Conservation (phyloP, 2,888 invertebrate genomes). For the Pterostichus niger region DNA sequence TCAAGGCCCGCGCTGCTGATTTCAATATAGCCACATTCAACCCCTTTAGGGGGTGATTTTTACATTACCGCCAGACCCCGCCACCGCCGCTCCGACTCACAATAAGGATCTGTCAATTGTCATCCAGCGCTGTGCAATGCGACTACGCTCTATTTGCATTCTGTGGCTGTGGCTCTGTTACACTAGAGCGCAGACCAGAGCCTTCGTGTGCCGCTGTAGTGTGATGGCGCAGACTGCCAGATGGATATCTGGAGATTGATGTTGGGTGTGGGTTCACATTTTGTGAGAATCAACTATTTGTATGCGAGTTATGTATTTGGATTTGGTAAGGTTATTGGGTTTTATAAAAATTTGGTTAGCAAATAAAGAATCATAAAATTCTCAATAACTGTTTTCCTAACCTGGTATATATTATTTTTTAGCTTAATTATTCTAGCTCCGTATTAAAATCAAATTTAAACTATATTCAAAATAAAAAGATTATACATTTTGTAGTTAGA, state of each 20-base stretch:
- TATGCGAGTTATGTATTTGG: background rate
- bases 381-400: too few species aligned
- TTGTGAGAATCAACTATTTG: conserved; percentile 3
- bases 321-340: background rate
- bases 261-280: background rate
- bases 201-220: background rate
- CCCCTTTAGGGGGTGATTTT: conserved; percentile 75
- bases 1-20: conserved; percentile 70
- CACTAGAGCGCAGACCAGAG: background rate
- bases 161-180: background rate
- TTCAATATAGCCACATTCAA: conserved; percentile 74
- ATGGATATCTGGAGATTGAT: conserved; percentile 6
- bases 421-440: too few species aligned
- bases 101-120: conserved; percentile 76
- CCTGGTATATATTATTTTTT: too few species aligned
- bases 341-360: background rate
- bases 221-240: background rate
- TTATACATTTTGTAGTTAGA: too few species aligned
- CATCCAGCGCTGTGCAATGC: conserved; percentile 69
- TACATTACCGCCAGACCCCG: conserved; percentile 72
- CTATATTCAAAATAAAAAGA: too few species aligned
- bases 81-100: conserved; percentile 69
- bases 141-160: conserved; percentile 50
- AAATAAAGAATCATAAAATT: too few species aligned
- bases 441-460: too few species aligned